These are phyloP conservation scores for Pantherophis guttatus DNA, from an alignment of 2,113 vertebrate species.

Conservation along the genomic window DNA sequence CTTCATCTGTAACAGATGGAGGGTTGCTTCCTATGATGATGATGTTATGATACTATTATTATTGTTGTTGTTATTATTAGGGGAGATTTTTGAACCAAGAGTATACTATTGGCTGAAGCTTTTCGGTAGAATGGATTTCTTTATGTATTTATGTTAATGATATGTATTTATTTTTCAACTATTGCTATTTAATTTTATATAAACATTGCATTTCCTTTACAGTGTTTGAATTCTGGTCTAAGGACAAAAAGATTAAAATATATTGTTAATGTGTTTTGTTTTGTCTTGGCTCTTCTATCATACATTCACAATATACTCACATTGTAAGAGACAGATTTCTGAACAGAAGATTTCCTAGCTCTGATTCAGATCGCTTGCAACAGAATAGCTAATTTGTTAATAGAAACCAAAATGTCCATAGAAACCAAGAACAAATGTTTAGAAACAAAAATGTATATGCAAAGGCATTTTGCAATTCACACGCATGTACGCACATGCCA, in stretches of 20 bases:
- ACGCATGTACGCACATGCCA: background rate
- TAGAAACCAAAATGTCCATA: background rate
- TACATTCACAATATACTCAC: conserved; percentile 48
- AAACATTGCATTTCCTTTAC: conserved; percentile 75
- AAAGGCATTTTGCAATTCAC: conserved; percentile 21
- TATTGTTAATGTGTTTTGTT: conserved; percentile 68
- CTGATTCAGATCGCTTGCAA: conserved; percentile 24
- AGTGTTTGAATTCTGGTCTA: conserved; percentile 74
- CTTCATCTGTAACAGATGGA: conserved; percentile 66
- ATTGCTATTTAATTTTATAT: conserved; percentile 92
- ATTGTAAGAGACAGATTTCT: conserved; percentile 45
- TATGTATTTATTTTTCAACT: conserved; percentile 96
- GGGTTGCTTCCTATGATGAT: conserved; percentile 50
- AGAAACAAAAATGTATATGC: conserved; percentile 42
- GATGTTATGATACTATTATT: background rate
- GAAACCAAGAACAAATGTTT: conserved; percentile 21
- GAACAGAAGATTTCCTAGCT: conserved; percentile 24
- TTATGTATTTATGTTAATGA: conserved; percentile 91
- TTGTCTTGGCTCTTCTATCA: conserved; percentile 55
- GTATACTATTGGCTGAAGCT: conserved; percentile 82
- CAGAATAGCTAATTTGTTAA: conserved; percentile 37
- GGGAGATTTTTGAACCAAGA: conserved; percentile 74
- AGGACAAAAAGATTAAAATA: conserved; percentile 80
- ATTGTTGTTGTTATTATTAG: conserved; percentile 41
- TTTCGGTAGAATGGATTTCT: conserved; percentile 74